Percentiles rank a stretch among this genome's conserved stretches.
phyloP scores from a whole-genome alignment of 1,140 invertebrate genomes.

The Diabrotica undecimpunctata region DNA sequence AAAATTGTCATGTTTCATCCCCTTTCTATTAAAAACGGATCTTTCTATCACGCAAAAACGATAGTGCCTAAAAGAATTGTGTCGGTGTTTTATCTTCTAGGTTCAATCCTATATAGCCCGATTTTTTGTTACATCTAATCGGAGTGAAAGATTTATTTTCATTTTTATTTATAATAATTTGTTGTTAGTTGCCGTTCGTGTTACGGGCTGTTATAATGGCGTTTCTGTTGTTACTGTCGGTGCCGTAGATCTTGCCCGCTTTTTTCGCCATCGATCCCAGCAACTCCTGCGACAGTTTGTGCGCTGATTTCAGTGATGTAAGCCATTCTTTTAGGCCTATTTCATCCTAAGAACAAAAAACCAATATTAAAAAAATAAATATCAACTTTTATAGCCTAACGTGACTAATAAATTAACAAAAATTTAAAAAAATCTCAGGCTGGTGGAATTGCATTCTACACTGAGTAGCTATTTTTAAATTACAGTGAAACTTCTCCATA shows the following conservation, averaged over 20 bases:
- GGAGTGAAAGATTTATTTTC: not conserved
- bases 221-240: constrained; percentile 53
- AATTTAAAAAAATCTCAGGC: no score
- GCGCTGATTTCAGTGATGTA: constrained; percentile 80
- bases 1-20: constrained; percentile 25
- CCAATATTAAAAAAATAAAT: not conserved
- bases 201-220: constrained; percentile 52
- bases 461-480: no score
- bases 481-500: no score
- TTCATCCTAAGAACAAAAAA: constrained; percentile 67
- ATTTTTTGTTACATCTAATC: constrained; percentile 2
- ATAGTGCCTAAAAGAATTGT: no score
- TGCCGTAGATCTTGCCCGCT: constrained; percentile 94
- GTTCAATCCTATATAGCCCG: no score
- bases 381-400: no score
- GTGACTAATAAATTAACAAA: no score
- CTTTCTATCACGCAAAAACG: no score
- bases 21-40: not conserved
- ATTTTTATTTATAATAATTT: not conserved
- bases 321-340: constrained; percentile 95
- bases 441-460: no score
- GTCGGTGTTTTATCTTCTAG: no score
- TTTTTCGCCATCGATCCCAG: constrained; percentile 93
- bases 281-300: constrained; percentile 89
- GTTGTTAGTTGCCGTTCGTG: constrained; percentile 53